These are phyloP conservation scores for Scaptomyza tumidula DNA, from an alignment of 2,888 invertebrate species.

Conservation along the genomic window DNA sequence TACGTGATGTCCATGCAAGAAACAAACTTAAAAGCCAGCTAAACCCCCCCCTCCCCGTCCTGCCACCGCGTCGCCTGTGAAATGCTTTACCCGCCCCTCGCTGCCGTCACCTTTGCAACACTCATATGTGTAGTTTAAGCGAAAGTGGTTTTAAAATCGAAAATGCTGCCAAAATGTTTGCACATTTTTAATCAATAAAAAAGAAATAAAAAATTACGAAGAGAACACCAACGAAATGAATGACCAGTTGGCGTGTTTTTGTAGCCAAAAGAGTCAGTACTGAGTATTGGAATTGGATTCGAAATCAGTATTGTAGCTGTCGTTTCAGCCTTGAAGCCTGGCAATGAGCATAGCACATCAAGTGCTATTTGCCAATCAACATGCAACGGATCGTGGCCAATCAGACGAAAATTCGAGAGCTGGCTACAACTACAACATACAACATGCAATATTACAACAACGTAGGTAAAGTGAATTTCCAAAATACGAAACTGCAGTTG, in stretches of 20 bases:
- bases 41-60: constrained; percentile 21
- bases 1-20: constrained; percentile 79
- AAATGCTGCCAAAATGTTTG: constrained; percentile 78
- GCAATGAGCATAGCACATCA: constrained; percentile 40
- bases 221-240: constrained; percentile 40
- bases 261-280: constrained; percentile 12
- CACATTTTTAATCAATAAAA: constrained; percentile 79
- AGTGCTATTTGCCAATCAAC: constrained; percentile 56
- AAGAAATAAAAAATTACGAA: neutral
- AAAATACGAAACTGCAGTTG: constrained; percentile 6
- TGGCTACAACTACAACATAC: constrained; percentile 5
- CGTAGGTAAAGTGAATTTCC: constrained; percentile 20
- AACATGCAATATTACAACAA: constrained; percentile 19
- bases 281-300: constrained; percentile 6
- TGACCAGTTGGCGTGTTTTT: constrained; percentile 64
- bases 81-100: neutral
- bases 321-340: constrained; percentile 41
- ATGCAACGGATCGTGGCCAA: constrained; percentile 54
- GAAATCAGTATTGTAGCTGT: constrained; percentile 5
- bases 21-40: constrained; percentile 74
- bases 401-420: constrained; percentile 38
- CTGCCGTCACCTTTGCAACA: neutral
- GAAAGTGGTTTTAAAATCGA: constrained; percentile 79
- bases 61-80: neutral
- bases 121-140: constrained; percentile 56